A percentile compares a stretch with the other conserved stretches of the same genome.
Conservation (phyloP, 2,888 invertebrate species). For the Callosobruchus maculatus region DNA sequence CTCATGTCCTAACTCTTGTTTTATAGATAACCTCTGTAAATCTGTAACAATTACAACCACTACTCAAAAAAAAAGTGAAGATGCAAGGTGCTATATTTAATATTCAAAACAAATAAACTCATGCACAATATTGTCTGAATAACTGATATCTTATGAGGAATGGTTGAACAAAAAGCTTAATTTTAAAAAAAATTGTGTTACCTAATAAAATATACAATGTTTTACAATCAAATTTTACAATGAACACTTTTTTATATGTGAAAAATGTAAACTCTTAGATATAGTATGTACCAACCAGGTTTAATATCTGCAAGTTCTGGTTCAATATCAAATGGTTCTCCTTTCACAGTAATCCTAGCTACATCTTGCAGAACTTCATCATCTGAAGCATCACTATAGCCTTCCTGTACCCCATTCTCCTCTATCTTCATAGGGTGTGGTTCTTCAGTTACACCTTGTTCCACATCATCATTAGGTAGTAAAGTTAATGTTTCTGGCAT, state of each 20-base stretch:
- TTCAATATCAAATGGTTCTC: constrained; percentile 7
- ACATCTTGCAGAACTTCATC: background rate
- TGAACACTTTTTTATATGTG: too few species aligned
- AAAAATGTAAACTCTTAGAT: too few species aligned
- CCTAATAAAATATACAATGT: too few species aligned
- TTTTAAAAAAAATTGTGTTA: too few species aligned
- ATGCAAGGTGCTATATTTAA: too few species aligned
- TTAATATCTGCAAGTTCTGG: constrained; percentile 20
- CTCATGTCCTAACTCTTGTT: background rate
- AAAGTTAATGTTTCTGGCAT: constrained; percentile 44
- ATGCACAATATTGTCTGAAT: too few species aligned
- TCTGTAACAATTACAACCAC: background rate
- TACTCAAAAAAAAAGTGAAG: too few species aligned
- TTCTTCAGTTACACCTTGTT: background rate
- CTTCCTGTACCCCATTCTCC: background rate
- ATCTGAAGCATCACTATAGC: background rate
- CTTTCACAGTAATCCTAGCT: background rate
- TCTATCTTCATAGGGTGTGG: background rate
- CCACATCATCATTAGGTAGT: constrained; percentile 31
- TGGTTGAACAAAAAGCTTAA: too few species aligned
- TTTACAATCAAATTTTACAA: too few species aligned
- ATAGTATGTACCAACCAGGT: constrained; percentile 22
- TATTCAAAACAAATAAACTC: too few species aligned
- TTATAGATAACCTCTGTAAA: background rate
- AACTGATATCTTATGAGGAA: too few species aligned